phyloP scores from a whole-genome alignment of 2,797 vertebrate species.

The Poeciliopsis paucimaculata region DNA sequence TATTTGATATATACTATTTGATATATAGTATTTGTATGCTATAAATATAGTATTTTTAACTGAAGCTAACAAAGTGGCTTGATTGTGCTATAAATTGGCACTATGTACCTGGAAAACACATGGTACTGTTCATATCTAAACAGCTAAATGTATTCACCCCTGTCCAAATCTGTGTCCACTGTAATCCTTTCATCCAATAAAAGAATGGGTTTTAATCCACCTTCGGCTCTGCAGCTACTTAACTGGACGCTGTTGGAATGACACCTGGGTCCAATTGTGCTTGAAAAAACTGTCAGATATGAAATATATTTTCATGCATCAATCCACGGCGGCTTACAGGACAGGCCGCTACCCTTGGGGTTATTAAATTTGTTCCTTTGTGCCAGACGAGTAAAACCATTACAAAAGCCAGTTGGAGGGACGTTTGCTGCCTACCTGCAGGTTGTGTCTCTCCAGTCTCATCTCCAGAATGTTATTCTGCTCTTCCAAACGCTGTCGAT shows the following conservation, averaged over 20 bases:
- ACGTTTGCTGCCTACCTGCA: slow-evolving; percentile 83
- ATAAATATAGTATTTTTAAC: too few species aligned
- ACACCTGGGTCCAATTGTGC: slow-evolving; percentile 70
- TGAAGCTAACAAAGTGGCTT: too few species aligned
- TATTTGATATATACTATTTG: too few species aligned
- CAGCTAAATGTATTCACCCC: slow-evolving; percentile 17
- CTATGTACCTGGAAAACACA: too few species aligned
- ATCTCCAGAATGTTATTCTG: slow-evolving; percentile 87
- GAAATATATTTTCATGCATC: slow-evolving; percentile 57
- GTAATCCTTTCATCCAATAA: slow-evolving; percentile 54
- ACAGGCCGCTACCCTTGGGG: slow-evolving; percentile 50
- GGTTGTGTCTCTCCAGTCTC: slow-evolving; percentile 88
- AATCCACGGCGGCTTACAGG: slow-evolving; percentile 53
- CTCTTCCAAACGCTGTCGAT: slow-evolving; percentile 87
- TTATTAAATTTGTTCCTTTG: slow-evolving; percentile 76
- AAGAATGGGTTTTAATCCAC: slow-evolving; percentile 33
- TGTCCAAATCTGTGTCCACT: slow-evolving; percentile 1
- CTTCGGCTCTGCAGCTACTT: slow-evolving; percentile 36
- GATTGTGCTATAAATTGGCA: too few species aligned
- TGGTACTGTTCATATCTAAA: slow-evolving; percentile 8
- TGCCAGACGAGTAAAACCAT: slow-evolving; percentile 65
- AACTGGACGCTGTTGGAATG: slow-evolving; percentile 32
- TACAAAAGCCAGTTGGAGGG: slow-evolving; percentile 45
- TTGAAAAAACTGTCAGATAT: slow-evolving; percentile 57
- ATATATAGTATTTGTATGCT: too few species aligned